These are phyloP conservation scores for Crioceris asparagi DNA, from an alignment of 2,888 invertebrate genomes.

Conservation along the genomic window DNA sequence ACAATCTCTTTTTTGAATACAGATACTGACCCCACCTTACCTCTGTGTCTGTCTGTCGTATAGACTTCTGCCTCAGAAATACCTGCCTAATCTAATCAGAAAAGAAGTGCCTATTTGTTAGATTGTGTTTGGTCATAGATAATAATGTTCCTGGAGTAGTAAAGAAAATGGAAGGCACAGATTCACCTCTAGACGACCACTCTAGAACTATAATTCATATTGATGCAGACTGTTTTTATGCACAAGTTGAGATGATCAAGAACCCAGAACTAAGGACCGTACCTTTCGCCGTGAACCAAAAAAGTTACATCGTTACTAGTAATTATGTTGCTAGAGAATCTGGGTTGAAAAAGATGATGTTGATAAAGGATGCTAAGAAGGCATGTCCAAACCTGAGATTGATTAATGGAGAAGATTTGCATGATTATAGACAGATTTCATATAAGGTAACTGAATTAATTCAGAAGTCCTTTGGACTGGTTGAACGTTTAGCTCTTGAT, in stretches of 20 bases:
- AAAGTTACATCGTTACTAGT: constrained; percentile 73
- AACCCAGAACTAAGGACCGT: constrained; percentile 54
- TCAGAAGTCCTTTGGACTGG: constrained; percentile 58
- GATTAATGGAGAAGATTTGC: constrained; percentile 74
- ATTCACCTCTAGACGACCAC: constrained; percentile 45
- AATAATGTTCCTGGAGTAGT: too few species aligned
- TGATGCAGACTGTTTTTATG: constrained; percentile 78
- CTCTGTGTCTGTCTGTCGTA: too few species aligned
- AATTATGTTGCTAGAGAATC: constrained; percentile 69
- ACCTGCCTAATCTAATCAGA: too few species aligned
- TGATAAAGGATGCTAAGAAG: constrained; percentile 59
- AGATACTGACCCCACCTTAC: too few species aligned
- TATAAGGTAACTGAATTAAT: constrained; percentile 62
- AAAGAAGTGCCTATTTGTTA: too few species aligned
- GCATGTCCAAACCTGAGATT: constrained; percentile 64
- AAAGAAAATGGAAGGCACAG: too few species aligned
- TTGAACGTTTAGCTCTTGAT: constrained; percentile 76
- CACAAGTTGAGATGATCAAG: constrained; percentile 72
- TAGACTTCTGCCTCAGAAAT: too few species aligned
- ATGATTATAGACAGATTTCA: constrained; percentile 68
- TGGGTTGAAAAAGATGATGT: constrained; percentile 71
- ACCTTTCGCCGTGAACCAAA: constrained; percentile 75
- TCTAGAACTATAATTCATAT: constrained; percentile 64
- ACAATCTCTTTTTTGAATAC: too few species aligned
- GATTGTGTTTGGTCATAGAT: too few species aligned